A percentile compares a stretch with the other conserved stretches of the same genome.
phyloP scores from a whole-genome alignment of 2,888 invertebrate species.

The Drosophila flavopinicola region DNA sequence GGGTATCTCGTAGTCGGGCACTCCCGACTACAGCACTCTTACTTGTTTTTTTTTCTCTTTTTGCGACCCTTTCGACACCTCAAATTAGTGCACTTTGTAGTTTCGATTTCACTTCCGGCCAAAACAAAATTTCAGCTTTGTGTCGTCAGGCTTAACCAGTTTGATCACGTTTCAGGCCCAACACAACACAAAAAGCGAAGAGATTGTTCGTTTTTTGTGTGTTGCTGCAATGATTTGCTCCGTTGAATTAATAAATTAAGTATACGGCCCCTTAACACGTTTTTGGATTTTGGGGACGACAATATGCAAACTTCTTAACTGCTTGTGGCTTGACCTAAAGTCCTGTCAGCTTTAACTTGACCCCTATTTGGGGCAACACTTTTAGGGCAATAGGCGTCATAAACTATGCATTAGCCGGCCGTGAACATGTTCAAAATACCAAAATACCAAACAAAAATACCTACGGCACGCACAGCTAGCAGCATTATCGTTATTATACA shows the following conservation, averaged over 20 bases:
- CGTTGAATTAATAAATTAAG: constrained; percentile 72
- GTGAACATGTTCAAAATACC: constrained; percentile 73
- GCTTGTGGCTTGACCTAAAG: neutral
- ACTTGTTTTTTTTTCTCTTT: neutral
- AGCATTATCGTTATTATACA: neutral
- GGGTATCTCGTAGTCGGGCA: too few species aligned
- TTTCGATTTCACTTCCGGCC: constrained; percentile 52
- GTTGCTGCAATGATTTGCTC: constrained; percentile 73
- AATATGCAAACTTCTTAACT: constrained; percentile 36
- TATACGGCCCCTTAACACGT: constrained; percentile 42
- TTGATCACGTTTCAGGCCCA: constrained; percentile 59
- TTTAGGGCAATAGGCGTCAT: constrained; percentile 68
- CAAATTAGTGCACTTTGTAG: constrained; percentile 78
- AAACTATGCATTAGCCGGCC: constrained; percentile 74
- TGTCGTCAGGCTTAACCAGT: constrained; percentile 35
- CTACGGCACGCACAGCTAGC: constrained; percentile 43
- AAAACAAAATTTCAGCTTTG: constrained; percentile 44
- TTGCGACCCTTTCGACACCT: constrained; percentile 64
- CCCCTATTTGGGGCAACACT: constrained; percentile 70
- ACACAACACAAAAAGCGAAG: neutral
- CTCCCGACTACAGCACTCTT: too few species aligned
- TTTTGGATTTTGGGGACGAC: constrained; percentile 5
- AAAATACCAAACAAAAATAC: constrained; percentile 68
- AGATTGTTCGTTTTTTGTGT: constrained; percentile 14
- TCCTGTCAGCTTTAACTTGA: constrained; percentile 28